phyloP scores from a whole-genome alignment of 2,797 vertebrate species.

The Lepilemur ruficaudatus region DNA sequence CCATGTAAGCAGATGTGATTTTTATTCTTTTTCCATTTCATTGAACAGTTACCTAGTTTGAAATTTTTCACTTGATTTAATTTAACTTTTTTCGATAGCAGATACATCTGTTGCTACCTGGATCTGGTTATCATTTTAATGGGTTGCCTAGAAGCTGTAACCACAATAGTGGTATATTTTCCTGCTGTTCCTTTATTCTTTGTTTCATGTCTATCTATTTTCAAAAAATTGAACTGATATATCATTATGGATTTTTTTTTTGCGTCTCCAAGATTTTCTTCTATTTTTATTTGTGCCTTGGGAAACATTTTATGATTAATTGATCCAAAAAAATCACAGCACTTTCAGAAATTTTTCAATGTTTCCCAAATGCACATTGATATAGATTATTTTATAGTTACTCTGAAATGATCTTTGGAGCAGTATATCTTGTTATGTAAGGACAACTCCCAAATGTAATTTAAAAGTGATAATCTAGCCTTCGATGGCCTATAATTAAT shows the following conservation, averaged over 20 bases:
- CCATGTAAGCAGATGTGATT: slow-evolving; percentile 57
- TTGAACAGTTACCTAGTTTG: slow-evolving; percentile 53
- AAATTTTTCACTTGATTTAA: slow-evolving; percentile 66
- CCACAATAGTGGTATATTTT: background rate
- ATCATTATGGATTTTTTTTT: background rate
- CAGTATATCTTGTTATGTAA: background rate
- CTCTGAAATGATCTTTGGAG: background rate
- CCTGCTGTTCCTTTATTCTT: slow-evolving; percentile 48
- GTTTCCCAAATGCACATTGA: background rate
- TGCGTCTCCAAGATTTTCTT: background rate
- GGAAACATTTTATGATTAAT: slow-evolving; percentile 2
- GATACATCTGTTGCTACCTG: slow-evolving; percentile 52
- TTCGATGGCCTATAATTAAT: slow-evolving; percentile 1
- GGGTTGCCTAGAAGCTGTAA: slow-evolving; percentile 41
- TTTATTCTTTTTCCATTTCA: slow-evolving; percentile 69
- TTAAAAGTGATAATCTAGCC: background rate
- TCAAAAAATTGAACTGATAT: background rate
- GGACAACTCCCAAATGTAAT: background rate
- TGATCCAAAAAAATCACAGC: background rate
- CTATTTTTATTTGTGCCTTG: background rate
- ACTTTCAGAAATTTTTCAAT: background rate
- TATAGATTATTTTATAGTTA: background rate
- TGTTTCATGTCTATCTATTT: background rate
- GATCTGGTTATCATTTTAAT: slow-evolving; percentile 60
- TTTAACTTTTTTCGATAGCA: background rate